Conservation (phyloP, 2,888 invertebrate genomes). For the Parnassius mnemosyne region DNA sequence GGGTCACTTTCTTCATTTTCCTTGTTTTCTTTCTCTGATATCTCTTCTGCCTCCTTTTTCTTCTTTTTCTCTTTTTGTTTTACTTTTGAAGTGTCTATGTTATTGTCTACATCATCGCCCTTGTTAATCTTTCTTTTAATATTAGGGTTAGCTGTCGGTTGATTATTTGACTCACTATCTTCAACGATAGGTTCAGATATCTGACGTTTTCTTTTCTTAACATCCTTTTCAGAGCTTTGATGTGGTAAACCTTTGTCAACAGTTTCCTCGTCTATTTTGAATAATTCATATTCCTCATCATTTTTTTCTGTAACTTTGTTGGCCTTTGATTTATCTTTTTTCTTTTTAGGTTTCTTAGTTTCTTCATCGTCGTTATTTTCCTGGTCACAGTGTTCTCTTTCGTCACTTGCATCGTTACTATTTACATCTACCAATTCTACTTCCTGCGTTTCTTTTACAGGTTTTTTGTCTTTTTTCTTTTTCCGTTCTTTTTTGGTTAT, state of each 20-base stretch:
- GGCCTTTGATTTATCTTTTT: constrained; percentile 33
- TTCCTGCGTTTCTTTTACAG: constrained; percentile 2
- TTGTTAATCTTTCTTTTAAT: constrained; percentile 1
- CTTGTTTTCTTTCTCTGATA: constrained; percentile 28
- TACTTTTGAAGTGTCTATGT: constrained; percentile 9
- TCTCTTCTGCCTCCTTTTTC: constrained; percentile 18
- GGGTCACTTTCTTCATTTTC: constrained; percentile 58
- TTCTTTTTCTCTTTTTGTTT: constrained; percentile 26
- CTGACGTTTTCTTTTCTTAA: constrained; percentile 8
- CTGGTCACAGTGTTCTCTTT: constrained; percentile 20
- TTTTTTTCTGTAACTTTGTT: constrained; percentile 28
- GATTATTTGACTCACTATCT: background rate
- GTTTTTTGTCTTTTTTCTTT: constrained; percentile 1
- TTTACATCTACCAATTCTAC: constrained; percentile 20
- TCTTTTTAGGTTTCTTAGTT: constrained; percentile 26
- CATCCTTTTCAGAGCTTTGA: constrained; percentile 5
- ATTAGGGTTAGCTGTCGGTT: background rate
- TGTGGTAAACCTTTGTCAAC: constrained; percentile 8
- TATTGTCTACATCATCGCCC: constrained; percentile 7
- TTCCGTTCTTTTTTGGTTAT: constrained; percentile 31
- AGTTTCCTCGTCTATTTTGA: constrained; percentile 21
- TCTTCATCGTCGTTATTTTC: constrained; percentile 27
- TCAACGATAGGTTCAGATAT: background rate
- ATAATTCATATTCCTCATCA: constrained; percentile 3
- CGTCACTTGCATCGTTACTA: constrained; percentile 24